Evolutionary conservation across 2,113 vertebrate species (phyloP).

Genomic region (Otis tarda): DNA sequence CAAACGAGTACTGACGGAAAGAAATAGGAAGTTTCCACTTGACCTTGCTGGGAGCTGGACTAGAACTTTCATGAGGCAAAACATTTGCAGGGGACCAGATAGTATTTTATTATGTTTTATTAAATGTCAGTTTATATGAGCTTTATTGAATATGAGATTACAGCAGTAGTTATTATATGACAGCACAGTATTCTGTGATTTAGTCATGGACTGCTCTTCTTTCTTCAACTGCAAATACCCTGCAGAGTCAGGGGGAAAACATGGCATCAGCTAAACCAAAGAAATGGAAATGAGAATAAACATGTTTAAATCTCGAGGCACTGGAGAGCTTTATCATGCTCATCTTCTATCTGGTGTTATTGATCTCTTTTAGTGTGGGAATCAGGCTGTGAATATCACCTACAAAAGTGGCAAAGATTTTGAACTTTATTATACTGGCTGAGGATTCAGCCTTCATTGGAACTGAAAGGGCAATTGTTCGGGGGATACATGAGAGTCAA

Average conservation of each 20-base stretch:
- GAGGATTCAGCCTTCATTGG: neutral
- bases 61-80: neutral
- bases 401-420: constrained; percentile 14
- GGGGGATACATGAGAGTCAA: neutral
- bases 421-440: neutral
- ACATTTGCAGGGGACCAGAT: neutral
- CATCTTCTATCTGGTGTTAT: neutral
- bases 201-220: neutral
- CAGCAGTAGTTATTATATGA: neutral
- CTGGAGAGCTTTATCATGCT: constrained; percentile 12
- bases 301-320: neutral
- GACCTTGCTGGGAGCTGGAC: neutral
- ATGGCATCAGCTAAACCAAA: neutral
- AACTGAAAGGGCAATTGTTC: neutral
- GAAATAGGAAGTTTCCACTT: neutral
- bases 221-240: neutral
- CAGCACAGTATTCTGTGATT: constrained; percentile 1
- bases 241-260: neutral
- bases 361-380: neutral
- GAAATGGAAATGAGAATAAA: constrained; percentile 22
- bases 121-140: constrained; percentile 21
- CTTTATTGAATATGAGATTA: constrained; percentile 30
- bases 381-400: neutral
- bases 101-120: constrained; percentile 28
- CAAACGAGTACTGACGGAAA: neutral